A percentile compares a stretch with the other conserved stretches of the same genome.
These are phyloP conservation scores for Leucosticte australis DNA, from an alignment of 2,113 vertebrate species.

Conservation along the genomic window DNA sequence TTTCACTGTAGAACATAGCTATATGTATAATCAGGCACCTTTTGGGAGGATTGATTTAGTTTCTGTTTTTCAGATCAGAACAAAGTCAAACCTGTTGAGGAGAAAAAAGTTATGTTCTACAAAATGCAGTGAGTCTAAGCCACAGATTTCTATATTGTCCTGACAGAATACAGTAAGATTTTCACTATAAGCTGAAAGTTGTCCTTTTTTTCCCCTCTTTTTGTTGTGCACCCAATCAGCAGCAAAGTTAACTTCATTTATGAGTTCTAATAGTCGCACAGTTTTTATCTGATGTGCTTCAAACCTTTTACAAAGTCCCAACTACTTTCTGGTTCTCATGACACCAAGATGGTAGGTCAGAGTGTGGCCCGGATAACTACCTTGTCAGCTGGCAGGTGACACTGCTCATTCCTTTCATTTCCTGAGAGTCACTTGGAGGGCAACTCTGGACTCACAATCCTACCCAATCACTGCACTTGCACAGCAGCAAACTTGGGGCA, in stretches of 20 bases:
- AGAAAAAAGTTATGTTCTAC: background rate
- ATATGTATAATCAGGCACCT: background rate
- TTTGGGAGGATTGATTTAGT: background rate
- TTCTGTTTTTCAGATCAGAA: background rate
- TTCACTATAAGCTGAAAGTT: background rate
- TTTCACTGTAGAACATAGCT: background rate
- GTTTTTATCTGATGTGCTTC: conserved; percentile 9
- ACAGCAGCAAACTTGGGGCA: background rate
- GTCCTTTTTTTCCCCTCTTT: background rate
- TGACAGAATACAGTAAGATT: background rate
- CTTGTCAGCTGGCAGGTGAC: background rate
- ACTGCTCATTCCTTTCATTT: conserved; percentile 19
- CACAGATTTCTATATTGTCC: background rate
- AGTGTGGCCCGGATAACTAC: background rate
- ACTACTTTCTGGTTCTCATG: background rate
- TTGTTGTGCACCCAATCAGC: background rate
- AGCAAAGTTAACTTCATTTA: background rate
- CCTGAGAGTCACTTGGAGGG: background rate
- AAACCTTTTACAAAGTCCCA: background rate
- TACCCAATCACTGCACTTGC: background rate
- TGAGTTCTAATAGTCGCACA: background rate
- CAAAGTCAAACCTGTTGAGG: background rate
- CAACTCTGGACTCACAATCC: background rate
- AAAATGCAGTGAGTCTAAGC: background rate
- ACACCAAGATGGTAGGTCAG: conserved; percentile 3